Percentiles rank a stretch among this genome's conserved stretches.
Evolutionary conservation across 2,797 vertebrate species (phyloP).

Genomic region (Ctenosaura bakeri): DNA sequence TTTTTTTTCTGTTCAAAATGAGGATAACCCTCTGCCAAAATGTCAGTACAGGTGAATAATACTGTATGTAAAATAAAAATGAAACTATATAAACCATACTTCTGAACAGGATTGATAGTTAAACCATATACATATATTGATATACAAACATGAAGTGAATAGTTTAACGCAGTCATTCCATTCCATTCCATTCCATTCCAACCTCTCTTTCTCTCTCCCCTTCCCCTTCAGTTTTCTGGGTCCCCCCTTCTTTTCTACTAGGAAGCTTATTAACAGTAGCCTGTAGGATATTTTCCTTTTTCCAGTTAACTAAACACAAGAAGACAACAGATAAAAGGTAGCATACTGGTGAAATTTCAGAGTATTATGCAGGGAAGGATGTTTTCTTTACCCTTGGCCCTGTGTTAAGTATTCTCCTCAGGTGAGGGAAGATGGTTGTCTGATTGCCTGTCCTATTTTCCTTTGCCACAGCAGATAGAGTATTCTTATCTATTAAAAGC

Average conservation of each 20-base stretch:
- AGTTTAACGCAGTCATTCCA: background rate
- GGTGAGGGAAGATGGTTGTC: slow-evolving; percentile 69
- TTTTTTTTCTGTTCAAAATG: slow-evolving; percentile 28
- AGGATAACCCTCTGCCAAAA: background rate
- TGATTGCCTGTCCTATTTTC: slow-evolving; percentile 79
- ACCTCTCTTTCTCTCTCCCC: background rate
- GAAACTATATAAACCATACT: too few relatives aligned
- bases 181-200: background rate
- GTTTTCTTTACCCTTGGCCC: slow-evolving; percentile 77
- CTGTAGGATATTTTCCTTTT: slow-evolving; percentile 24
- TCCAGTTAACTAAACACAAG: slow-evolving; percentile 36
- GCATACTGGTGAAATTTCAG: slow-evolving; percentile 48
- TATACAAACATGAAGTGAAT: too few relatives aligned
- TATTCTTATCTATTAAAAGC: slow-evolving; percentile 80
- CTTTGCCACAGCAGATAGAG: slow-evolving; percentile 74
- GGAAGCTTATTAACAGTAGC: slow-evolving; percentile 1
- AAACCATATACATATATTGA: too few relatives aligned
- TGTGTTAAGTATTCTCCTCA: slow-evolving; percentile 78
- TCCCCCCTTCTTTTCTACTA: background rate
- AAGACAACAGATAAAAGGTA: slow-evolving; percentile 48
- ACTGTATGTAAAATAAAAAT: too few relatives aligned
- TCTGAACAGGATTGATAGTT: too few relatives aligned
- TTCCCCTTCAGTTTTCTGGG: background rate
- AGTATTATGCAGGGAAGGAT: slow-evolving; percentile 37
- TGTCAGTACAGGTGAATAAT: background rate